Base-by-base conservation (phyloP, 2,797 vertebrate genomes). In the Xyrichtys novacula region DNA sequence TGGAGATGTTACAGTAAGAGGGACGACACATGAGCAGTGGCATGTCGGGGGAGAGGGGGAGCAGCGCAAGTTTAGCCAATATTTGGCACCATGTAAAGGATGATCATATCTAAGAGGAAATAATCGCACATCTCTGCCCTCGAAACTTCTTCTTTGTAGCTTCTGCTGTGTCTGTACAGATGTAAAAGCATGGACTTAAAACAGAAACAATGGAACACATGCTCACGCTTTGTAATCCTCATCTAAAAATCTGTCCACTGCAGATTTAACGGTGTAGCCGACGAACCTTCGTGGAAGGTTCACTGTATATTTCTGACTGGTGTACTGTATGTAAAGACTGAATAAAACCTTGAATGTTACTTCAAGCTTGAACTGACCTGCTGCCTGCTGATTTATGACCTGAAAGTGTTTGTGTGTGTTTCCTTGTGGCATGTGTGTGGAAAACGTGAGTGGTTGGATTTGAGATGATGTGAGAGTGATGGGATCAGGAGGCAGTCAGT, bases 341-440 rank as follows among this genome's bases (percentile, higher is more conserved):
- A 93, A 94, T 92, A 92, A 94, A 93, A 94, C 90, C 88, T 92
- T 94, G 91, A 94, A 94, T 94, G 93, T 93, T 92, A 86, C 75
- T 80, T 85, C 40, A 79, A 83, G 74, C 84, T 73, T 79, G 74
- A 81, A 70, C 43, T 67, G 68, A 81, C 59, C 61, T 76, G 14
- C 7, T 66, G 61, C 69, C 60, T 77, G 54, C 25, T 81, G 64
- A 83, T 91, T 88, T 77, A 78, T 86, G 74, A 79, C 70, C 59
- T 40, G 60, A 48, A 34, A 36, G 29, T 1, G 1, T 15, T 7
- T 28, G 15, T 26, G 23, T 26, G 23, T 16, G 23, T 15, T 5
- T 48, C 6, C n/a, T 15, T 49, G 47, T 29, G 4, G 15, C 20
- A 4, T 42, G 40, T 42, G 40, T 42, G 36, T 38, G 15, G 44